Base-by-base conservation (phyloP, 1,140 invertebrate species). In the Drosophila sturtevanti region DNA sequence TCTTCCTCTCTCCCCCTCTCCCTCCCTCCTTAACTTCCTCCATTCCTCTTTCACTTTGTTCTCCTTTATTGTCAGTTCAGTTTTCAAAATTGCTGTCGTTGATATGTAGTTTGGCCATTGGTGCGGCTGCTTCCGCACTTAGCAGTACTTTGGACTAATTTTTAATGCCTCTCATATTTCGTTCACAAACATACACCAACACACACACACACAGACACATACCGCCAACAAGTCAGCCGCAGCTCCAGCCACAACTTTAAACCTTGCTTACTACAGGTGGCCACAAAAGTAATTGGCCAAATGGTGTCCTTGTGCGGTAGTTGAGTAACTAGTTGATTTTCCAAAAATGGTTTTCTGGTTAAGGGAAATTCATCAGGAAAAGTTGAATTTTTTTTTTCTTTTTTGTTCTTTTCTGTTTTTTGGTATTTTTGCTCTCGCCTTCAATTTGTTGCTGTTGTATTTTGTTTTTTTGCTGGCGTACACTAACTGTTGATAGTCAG, bases 121-220 rank as follows among this genome's bases (percentile, higher is more conserved):
- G 59, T 44, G 58, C 67, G 79, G 79, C 67, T 81, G 78, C 58
- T 67, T 65, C 59, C 78, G 82, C 82, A 86, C 81, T 86, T 86
- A 87, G 82, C 75, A 77, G 75, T 86, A 87, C 78, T 86, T 82
- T 79, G 68, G 79, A 81, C 81, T 86, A 86, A 87, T 86, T 86
- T 86, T 81, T 87, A 86, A 86, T 87, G 82, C 71, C 68, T 59
- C 75, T 79, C 79, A 86, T 87, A 86, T 85, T 81, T 78, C 58
- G 56, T 64, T 27, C 11, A 52, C 38, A 18, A 14, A 63, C 22
- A 14, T 14, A 41, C 27, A 22, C 16, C 7, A 63, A 62, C 22
- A 48, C 21, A 41, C 59, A 60, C 11, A 11, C 18, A 35, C 21
- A 18, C n/a, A 11, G 16, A 18, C 65, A 58, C 38, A 27, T 60